Evolutionary conservation across 2,797 vertebrate genomes (phyloP).

Genomic region (Meriones psammophilus): DNA sequence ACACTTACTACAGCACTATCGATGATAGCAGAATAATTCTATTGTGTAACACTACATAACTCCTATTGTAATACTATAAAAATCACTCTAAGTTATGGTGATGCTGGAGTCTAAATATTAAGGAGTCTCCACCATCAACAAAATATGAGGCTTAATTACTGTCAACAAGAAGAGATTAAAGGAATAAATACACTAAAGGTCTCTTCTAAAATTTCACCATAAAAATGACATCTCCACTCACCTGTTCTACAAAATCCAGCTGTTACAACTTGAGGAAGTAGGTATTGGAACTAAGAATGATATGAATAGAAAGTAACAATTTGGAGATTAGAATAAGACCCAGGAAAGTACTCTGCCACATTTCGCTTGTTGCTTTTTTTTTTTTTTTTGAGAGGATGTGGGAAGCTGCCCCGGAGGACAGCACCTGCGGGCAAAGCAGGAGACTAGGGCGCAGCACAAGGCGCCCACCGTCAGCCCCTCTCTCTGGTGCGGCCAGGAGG

Average conservation of each 20-base stretch:
- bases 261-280: conserved; percentile 63
- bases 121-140: not conserved
- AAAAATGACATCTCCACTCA: conserved; percentile 57
- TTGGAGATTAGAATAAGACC: conserved; percentile 4
- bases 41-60: not conserved
- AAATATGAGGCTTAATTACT: not conserved
- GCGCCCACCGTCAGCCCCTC: accelerated
- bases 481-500: not conserved
- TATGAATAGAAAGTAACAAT: conserved; percentile 60
- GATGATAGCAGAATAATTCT: not conserved
- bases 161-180: conserved; percentile 31
- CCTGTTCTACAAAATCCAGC: conserved; percentile 63
- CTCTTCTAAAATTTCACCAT: conserved; percentile 41
- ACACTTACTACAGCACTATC: too few species aligned
- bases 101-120: not conserved
- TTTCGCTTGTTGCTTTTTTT: not conserved
- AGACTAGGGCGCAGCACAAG: accelerated
- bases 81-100: not conserved
- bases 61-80: not conserved
- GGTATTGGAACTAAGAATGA: conserved; percentile 61
- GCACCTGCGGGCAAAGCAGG: not conserved
- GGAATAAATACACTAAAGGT: not conserved
- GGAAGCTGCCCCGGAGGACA: not conserved
- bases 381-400: too few species aligned
- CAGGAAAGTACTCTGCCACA: not conserved